Evolutionary conservation across 2,888 invertebrate species (phyloP), one percentile per base, ranked within the genome.

Genomic region (Falcaria lacertinaria): DNA sequence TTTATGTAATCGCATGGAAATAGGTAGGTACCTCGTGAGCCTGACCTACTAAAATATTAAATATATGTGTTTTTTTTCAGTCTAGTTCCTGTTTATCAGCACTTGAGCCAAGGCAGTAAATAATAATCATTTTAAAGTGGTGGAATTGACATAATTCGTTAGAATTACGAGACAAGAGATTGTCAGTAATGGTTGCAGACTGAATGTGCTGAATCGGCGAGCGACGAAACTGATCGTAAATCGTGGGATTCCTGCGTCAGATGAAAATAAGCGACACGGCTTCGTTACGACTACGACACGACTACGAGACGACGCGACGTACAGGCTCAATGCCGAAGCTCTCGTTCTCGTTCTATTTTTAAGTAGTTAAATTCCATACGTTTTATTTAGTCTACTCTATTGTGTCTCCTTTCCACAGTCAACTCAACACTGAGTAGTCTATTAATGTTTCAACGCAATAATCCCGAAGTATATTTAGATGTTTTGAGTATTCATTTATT

Each of bases 161-260:
- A 67, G 77, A 80, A 79, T 80, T 80, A 82, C 72, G 77, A 76
- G 80, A 81, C 79, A 73, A 65, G 69, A 68, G 81, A 82, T 78
- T 77, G 81, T 81, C 82, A 81, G 80, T 78, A 79, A 83, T 74
- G 75, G 75, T 72, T 76, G 70, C 73, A 70, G 74, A 70, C 66
- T 67, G 75, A 78, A 83, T 80, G 77, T 80, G 84, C 85, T 84
- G 85, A 86, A 83, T 84, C 74, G 78, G 70, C 74, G 78, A 76
- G 69, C 71, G 74, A 52, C 74, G 69, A 76, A 74, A 78, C 68
- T 75, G 80, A 69, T 83, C 84, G 77, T 87, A 86, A 87, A 87
- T 87, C 83, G 76, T 68, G 60, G 60, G 65, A 67, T 69, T 76
- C 76, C 76, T 68, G 69, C 75, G 69, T 63, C 60, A 73, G 73